Evolutionary conservation across 2,888 invertebrate genomes (phyloP).

Genomic region (Netelia fuscicornis): DNA sequence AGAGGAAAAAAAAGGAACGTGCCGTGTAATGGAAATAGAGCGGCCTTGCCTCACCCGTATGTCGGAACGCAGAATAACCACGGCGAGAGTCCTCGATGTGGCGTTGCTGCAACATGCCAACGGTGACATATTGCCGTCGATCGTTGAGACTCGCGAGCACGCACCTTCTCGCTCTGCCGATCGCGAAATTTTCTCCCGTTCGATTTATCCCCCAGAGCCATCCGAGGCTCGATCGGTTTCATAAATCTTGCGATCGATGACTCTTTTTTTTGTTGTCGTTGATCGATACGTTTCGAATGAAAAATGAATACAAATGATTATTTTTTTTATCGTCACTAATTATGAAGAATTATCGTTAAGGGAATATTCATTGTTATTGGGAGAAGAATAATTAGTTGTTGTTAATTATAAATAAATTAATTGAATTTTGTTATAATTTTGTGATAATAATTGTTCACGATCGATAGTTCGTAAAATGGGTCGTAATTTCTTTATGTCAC

Average conservation of each 20-base stretch:
- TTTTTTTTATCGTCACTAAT: not conserved
- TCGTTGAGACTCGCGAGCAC: slow-evolving; percentile 20
- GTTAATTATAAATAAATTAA: too few relatives aligned
- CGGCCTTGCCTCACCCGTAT: slow-evolving; percentile 63
- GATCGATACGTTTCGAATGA: not conserved
- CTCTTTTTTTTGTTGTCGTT: not conserved
- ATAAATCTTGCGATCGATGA: not conserved
- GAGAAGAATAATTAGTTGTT: too few relatives aligned
- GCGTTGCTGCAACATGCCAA: slow-evolving; percentile 42
- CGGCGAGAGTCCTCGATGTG: slow-evolving; percentile 20
- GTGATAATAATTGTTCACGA: too few relatives aligned
- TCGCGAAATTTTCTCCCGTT: slow-evolving; percentile 44
- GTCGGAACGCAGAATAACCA: slow-evolving; percentile 38
- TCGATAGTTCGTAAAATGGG: too few relatives aligned
- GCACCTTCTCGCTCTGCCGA: slow-evolving; percentile 14
- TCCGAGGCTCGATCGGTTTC: slow-evolving; percentile 13
- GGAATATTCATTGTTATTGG: too few relatives aligned
- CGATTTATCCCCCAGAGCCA: slow-evolving; percentile 34
- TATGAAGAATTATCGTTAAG: too few relatives aligned
- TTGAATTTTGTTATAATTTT: too few relatives aligned
- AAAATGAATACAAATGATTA: not conserved
- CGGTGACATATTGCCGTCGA: slow-evolving; percentile 49
- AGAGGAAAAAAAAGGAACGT: slow-evolving; percentile 24
- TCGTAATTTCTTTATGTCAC: too few relatives aligned
- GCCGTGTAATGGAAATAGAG: slow-evolving; percentile 31